Evolutionary conservation across 2,797 vertebrate species (phyloP).

Genomic region (Microhierax caerulescens): DNA sequence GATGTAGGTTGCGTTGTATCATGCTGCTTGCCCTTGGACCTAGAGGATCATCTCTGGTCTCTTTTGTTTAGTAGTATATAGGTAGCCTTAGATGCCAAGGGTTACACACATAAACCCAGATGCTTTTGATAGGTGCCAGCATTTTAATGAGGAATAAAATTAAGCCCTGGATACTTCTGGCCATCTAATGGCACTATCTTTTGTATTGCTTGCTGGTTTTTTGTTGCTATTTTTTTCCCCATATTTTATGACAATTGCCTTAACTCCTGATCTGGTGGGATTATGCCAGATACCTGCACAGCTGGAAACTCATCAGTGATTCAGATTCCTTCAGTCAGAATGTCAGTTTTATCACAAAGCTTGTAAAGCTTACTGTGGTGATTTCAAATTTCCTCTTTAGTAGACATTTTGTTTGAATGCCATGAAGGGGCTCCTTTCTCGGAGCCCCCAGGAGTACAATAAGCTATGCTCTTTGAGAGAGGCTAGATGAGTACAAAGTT

Average conservation of each 20-base stretch:
- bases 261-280: constrained; percentile 23
- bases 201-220: neutral
- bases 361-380: neutral
- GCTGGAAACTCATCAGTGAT: constrained; percentile 45
- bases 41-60: neutral
- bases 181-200: neutral
- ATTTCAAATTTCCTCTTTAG: constrained; percentile 47
- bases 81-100: neutral
- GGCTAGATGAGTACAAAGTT: constrained; percentile 22
- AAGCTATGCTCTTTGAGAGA: constrained; percentile 46
- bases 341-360: constrained; percentile 13
- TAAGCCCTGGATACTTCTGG: neutral
- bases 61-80: neutral
- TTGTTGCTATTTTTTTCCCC: neutral
- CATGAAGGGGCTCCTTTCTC: constrained; percentile 12
- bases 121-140: constrained; percentile 13
- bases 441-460: neutral
- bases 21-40: neutral
- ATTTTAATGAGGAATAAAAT: constrained; percentile 31
- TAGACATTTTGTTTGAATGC: constrained; percentile 54
- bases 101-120: neutral
- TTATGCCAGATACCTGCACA: constrained; percentile 23
- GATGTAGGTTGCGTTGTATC: neutral
- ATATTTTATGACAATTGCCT: constrained; percentile 18
- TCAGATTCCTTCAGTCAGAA: constrained; percentile 46